phyloP scores from a whole-genome alignment of 2,113 vertebrate genomes.

The Ceyx margarethae region DNA sequence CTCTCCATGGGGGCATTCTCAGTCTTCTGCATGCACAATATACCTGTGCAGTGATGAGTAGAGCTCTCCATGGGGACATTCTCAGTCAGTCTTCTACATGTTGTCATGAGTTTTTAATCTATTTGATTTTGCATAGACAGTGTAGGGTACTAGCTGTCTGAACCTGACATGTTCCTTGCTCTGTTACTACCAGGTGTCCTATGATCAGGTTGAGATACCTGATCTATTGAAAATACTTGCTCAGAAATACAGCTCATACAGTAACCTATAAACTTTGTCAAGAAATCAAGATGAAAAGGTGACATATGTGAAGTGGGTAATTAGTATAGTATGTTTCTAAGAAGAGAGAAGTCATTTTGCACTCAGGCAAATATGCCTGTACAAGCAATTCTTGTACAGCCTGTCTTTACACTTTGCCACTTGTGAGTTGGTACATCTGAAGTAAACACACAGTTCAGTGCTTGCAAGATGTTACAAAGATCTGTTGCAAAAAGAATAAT shows the following conservation, averaged over 20 bases:
- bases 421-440: conserved; percentile 30
- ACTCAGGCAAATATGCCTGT: neutral
- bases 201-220: neutral
- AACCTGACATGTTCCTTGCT: neutral
- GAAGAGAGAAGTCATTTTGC: conserved; percentile 13
- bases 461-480: conserved; percentile 29
- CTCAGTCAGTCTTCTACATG: neutral
- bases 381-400: conserved; percentile 12
- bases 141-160: neutral
- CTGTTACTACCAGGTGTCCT: neutral
- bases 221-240: neutral
- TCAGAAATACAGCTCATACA: neutral
- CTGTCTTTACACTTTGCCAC: conserved; percentile 37
- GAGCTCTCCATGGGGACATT: neutral
- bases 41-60: neutral
- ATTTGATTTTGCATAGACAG: fast-evolving
- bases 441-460: neutral
- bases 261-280: neutral
- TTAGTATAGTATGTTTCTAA: conserved; percentile 13
- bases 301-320: neutral
- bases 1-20: neutral
- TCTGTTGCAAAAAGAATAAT: neutral
- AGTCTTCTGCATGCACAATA: neutral
- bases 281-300: neutral
- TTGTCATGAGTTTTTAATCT: neutral